Conservation (phyloP, 2,888 invertebrate species). For the Caenorhabditis plicata region DNA sequence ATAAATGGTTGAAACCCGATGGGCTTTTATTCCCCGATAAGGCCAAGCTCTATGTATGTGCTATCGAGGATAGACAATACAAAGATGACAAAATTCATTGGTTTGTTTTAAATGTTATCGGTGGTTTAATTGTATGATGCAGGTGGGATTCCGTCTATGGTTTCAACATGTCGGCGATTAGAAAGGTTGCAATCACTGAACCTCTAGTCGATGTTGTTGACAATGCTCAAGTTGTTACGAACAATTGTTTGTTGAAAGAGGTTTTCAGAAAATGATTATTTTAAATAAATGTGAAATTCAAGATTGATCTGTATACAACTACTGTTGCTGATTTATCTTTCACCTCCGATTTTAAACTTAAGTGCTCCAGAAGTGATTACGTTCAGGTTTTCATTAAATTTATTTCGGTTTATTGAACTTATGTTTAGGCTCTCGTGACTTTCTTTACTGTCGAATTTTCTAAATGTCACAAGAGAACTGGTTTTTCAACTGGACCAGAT, state of each 20-base stretch:
- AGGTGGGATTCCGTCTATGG: slow-evolving; percentile 99
- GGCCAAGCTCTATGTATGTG: slow-evolving; percentile 88
- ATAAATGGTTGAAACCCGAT: slow-evolving; percentile 84
- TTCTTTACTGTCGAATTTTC: slow-evolving; percentile 99
- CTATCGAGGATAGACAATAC: slow-evolving; percentile 87
- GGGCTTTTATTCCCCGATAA: slow-evolving; percentile 90
- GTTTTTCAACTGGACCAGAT: slow-evolving; percentile 94
- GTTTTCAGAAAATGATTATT: slow-evolving; percentile 18
- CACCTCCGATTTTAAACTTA: slow-evolving; percentile 74
- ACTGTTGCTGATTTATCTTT: slow-evolving; percentile 90
- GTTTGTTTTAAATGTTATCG: slow-evolving; percentile 56
- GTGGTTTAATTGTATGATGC: slow-evolving; percentile 41
- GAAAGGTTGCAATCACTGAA: slow-evolving; percentile 95
- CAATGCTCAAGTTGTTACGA: slow-evolving; percentile 95
- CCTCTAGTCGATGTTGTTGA: slow-evolving; percentile 98
- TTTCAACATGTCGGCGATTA: slow-evolving; percentile 97
- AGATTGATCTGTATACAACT: slow-evolving; percentile 95
- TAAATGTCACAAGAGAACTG: slow-evolving; percentile 95
- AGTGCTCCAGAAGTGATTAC: slow-evolving; percentile 68
- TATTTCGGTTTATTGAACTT: slow-evolving; percentile 71
- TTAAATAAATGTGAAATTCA: neutral
- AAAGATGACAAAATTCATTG: slow-evolving; percentile 99
- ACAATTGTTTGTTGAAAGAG: slow-evolving; percentile 84
- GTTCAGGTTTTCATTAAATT: slow-evolving; percentile 38
- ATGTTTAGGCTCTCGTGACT: slow-evolving; percentile 81